Percentiles rank a stretch among this genome's conserved stretches.
These are phyloP conservation scores for Axis porcinus DNA, from an alignment of 2,113 vertebrate genomes.

Conservation along the genomic window DNA sequence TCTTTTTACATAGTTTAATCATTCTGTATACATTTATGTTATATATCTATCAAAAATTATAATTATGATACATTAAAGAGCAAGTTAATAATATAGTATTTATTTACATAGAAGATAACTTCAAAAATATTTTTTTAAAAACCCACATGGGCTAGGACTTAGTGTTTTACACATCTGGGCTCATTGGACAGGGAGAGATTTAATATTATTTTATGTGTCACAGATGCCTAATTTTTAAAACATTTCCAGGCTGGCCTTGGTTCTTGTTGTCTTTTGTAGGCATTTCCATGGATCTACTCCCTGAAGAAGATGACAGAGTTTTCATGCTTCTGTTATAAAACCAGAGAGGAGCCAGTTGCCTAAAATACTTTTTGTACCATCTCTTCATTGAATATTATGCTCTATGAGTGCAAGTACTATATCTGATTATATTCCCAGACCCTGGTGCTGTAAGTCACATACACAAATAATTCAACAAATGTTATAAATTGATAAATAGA, in stretches of 20 bases:
- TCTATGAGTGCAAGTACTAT: background rate
- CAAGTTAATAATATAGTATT: background rate
- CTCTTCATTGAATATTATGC: background rate
- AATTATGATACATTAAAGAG: background rate
- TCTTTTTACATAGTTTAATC: background rate
- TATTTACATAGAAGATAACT: background rate
- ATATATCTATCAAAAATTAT: background rate
- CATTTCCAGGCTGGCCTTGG: rapidly evolving
- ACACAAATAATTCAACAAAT: background rate
- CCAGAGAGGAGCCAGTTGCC: background rate
- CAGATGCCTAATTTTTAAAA: background rate
- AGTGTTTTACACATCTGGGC: background rate
- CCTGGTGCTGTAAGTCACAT: background rate
- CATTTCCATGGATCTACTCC: background rate
- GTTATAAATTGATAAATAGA: background rate
- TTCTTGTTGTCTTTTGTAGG: background rate
- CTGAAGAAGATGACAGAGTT: background rate
- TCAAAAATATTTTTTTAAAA: background rate
- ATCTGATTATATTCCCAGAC: background rate
- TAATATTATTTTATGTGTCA: background rate
- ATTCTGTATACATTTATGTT: background rate
- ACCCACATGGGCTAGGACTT: background rate
- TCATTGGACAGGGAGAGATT: background rate
- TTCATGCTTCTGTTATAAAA: background rate
- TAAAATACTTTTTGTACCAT: background rate